Evolutionary conservation across 2,888 invertebrate species (phyloP).

Genomic region (Agriopis marginaria): DNA sequence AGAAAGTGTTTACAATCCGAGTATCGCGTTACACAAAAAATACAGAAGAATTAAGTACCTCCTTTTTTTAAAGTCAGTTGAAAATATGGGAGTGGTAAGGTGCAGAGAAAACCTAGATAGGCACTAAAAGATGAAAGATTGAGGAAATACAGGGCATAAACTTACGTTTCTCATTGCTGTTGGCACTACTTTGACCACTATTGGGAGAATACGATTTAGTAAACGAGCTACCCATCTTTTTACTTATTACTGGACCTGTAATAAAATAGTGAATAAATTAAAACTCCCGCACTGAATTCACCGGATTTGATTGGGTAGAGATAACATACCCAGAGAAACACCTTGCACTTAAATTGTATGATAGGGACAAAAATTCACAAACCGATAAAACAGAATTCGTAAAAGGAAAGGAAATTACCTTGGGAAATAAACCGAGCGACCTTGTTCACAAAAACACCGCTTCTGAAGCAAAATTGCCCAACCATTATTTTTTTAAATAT

Average conservation of each 20-base stretch:
- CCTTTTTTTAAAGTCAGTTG: too few relatives aligned
- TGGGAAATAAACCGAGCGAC: conserved; percentile 66
- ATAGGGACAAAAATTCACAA: background rate
- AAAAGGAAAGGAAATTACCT: conserved; percentile 59
- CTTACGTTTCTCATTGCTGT: conserved; percentile 65
- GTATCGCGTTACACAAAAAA: too few relatives aligned
- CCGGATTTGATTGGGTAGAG: conserved; percentile 29
- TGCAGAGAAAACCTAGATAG: too few relatives aligned
- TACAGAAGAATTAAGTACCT: too few relatives aligned
- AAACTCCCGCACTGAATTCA: conserved; percentile 28
- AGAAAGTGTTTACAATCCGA: too few relatives aligned
- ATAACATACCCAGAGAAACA: conserved; percentile 41
- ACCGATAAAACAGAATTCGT: background rate
- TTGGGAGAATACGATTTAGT: conserved; percentile 80
- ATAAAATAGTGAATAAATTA: conserved; percentile 29
- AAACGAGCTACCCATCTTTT: conserved; percentile 77
- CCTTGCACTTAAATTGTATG: background rate
- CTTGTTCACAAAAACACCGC: conserved; percentile 61
- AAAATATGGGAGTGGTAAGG: background rate
- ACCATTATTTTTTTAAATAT: conserved; percentile 44
- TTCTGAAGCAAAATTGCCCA: conserved; percentile 51
- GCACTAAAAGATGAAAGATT: too few relatives aligned
- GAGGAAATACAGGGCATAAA: conserved; percentile 31
- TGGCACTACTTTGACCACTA: conserved; percentile 57
- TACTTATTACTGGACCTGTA: conserved; percentile 48